phyloP scores from a whole-genome alignment of 2,113 vertebrate genomes.

The Notarius quadriscutis region DNA sequence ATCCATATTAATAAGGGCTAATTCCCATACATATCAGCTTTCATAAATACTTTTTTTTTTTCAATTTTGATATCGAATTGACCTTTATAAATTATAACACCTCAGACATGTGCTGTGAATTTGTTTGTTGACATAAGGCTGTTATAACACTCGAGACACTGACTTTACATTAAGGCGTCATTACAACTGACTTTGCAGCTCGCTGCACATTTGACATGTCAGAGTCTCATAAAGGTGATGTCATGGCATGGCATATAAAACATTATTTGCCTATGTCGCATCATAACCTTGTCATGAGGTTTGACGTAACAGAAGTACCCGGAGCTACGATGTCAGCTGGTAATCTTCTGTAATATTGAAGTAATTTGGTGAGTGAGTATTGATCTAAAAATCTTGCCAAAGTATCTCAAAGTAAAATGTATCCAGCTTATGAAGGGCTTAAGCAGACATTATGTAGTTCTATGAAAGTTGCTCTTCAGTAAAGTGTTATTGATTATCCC shows the following conservation, averaged over 20 bases:
- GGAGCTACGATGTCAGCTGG: not conserved
- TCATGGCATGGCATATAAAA: not conserved
- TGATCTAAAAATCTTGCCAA: not conserved
- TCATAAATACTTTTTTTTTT: not conserved
- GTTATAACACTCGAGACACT: not conserved
- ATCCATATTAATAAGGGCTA: not conserved
- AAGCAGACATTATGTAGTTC: not conserved
- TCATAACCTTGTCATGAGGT: not conserved
- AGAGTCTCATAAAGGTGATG: not conserved
- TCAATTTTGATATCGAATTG: not conserved
- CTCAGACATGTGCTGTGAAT: not conserved
- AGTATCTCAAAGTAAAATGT: not conserved
- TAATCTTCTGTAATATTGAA: not conserved
- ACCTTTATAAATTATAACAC: too few species aligned
- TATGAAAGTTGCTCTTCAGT: not conserved
- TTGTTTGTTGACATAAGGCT: not conserved
- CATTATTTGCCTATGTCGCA: not conserved
- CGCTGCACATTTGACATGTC: not conserved
- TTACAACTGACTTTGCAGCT: not conserved
- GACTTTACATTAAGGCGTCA: not conserved
- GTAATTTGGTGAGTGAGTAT: not conserved
- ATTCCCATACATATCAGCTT: not conserved
- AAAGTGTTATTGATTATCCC: not conserved
- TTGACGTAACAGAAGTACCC: not conserved
- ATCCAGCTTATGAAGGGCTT: not conserved